These are phyloP conservation scores for Bufo gargarizans DNA, from an alignment of 2,113 vertebrate species.

Conservation along the genomic window DNA sequence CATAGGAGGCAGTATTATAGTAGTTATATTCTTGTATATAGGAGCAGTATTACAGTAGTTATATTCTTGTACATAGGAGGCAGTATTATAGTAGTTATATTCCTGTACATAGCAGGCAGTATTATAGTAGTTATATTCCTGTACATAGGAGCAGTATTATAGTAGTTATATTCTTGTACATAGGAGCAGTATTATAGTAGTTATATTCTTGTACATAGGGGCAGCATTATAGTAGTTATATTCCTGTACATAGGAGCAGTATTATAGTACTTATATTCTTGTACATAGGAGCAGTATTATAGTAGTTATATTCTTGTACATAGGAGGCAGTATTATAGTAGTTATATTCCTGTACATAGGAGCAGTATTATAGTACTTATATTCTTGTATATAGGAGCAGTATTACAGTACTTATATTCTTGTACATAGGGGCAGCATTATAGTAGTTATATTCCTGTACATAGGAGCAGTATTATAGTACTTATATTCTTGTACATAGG, in stretches of 20 bases:
- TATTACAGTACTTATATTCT: too few relatives aligned
- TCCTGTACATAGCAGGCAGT: neutral
- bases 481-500: too few relatives aligned
- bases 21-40: too few relatives aligned
- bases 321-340: too few relatives aligned
- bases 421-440: too few relatives aligned
- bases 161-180: neutral
- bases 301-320: neutral
- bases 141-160: neutral
- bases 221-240: too few relatives aligned
- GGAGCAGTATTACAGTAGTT: neutral
- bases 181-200: neutral
- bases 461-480: too few relatives aligned
- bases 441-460: too few relatives aligned
- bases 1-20: too few relatives aligned
- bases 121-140: slow-evolving; percentile 2
- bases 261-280: slow-evolving; percentile 2
- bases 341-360: slow-evolving; percentile 2
- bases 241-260: neutral
- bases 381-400: neutral
- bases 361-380: neutral
- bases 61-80: neutral
- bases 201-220: neutral
- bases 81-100: too few relatives aligned
- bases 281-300: neutral